Conservation (phyloP, 2,113 vertebrate species). For the Callithrix jacchus region DNA sequence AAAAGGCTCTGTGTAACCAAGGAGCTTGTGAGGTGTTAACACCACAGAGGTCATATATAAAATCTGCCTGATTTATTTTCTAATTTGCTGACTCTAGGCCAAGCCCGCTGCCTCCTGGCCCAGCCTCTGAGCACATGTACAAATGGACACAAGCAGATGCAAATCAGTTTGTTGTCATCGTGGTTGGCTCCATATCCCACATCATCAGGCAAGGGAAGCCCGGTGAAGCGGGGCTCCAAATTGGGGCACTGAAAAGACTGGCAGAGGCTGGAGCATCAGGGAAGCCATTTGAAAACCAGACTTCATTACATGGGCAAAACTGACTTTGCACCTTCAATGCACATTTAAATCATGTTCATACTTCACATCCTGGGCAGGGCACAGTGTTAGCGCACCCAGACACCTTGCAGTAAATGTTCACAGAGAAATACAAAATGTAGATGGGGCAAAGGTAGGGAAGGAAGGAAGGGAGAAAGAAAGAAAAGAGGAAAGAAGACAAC, state of each 20-base stretch:
- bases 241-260: not conserved
- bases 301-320: not conserved
- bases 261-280: not conserved
- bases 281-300: not conserved
- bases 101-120: not conserved
- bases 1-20: not conserved
- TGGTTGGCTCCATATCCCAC: not conserved
- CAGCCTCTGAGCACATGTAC: not conserved
- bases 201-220: not conserved
- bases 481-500: not conserved
- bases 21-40: not conserved
- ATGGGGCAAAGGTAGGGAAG: too few relatives aligned
- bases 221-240: not conserved
- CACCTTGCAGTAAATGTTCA: rapidly evolving
- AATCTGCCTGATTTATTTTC: constrained; percentile 25
- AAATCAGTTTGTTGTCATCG: not conserved
- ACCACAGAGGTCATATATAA: not conserved
- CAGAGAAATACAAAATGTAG: not conserved
- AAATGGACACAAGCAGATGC: not conserved
- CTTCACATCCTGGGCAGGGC: not conserved
- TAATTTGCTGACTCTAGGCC: not conserved
- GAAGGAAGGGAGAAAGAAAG: not conserved
- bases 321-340: not conserved
- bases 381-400: not conserved
- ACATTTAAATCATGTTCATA: not conserved